Evolutionary conservation across 2,797 vertebrate genomes (phyloP).

Genomic region (Channa striata): DNA sequence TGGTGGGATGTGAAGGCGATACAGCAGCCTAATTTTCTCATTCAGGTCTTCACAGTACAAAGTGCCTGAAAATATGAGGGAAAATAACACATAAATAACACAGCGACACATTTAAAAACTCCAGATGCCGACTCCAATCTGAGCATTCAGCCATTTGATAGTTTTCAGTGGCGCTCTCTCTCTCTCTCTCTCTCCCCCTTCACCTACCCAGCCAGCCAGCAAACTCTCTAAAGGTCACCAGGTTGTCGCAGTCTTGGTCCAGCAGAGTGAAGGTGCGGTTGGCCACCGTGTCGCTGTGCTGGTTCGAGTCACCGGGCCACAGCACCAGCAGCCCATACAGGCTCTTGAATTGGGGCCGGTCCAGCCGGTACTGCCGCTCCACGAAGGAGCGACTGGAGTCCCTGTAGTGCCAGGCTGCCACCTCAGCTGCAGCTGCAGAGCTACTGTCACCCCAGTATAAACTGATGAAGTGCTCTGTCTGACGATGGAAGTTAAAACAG

Average conservation of each 20-base stretch:
- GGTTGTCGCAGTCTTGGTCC: constrained; percentile 87
- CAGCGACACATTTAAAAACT: not conserved
- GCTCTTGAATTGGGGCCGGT: constrained; percentile 89
- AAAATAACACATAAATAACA: too few species aligned
- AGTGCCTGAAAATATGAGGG: constrained; percentile 78
- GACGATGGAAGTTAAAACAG: too few species aligned
- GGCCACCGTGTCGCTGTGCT: constrained; percentile 85
- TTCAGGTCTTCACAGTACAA: constrained; percentile 96
- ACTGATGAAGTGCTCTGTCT: constrained; percentile 93
- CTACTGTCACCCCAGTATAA: constrained; percentile 91
- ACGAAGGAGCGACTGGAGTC: constrained; percentile 85
- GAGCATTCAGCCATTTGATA: not conserved
- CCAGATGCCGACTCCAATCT: not conserved
- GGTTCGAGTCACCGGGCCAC: constrained; percentile 88
- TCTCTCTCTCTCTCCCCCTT: rapidly evolving
- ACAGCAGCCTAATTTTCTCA: constrained; percentile 93
- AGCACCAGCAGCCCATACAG: constrained; percentile 89
- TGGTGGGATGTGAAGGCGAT: constrained; percentile 94
- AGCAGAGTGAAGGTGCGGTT: constrained; percentile 91
- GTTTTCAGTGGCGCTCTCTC: not conserved
- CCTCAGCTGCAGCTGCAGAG: constrained; percentile 67
- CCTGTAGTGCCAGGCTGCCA: constrained; percentile 66
- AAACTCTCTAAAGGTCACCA: constrained; percentile 90
- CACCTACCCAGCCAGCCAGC: constrained; percentile 88
- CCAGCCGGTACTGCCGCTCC: constrained; percentile 93